Evolutionary conservation across 2,797 vertebrate species (phyloP).

Genomic region (Todus mexicanus): DNA sequence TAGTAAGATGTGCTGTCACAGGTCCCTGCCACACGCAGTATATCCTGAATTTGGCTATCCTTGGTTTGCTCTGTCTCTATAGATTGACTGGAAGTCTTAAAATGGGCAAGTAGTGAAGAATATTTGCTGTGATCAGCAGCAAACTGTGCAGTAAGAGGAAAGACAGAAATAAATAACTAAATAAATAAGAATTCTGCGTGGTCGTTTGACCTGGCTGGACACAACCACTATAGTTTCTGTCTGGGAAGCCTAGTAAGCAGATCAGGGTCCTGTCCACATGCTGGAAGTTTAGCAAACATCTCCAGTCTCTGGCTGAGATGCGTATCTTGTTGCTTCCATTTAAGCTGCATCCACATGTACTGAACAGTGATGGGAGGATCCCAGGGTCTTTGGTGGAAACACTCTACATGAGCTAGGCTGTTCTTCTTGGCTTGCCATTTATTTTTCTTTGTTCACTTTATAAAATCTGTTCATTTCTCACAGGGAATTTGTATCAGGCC

Average conservation of each 20-base stretch:
- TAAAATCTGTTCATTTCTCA: background rate
- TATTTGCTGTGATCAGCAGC: background rate
- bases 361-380: background rate
- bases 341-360: background rate
- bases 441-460: background rate
- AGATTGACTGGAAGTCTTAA: background rate
- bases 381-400: background rate
- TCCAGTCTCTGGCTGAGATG: background rate
- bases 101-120: background rate
- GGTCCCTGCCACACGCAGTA: background rate
- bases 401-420: rapidly evolving
- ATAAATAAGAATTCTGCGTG: too few relatives aligned
- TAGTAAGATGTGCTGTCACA: background rate
- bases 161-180: too few relatives aligned
- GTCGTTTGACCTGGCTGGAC: background rate
- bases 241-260: background rate
- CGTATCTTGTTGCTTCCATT: background rate
- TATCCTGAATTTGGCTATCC: background rate
- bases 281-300: background rate
- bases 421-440: background rate
- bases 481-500: background rate
- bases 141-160: background rate
- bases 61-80: background rate
- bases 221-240: background rate
- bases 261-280: background rate